Conservation (phyloP, 2,888 invertebrate genomes). For the Mellilla xanthometata region DNA sequence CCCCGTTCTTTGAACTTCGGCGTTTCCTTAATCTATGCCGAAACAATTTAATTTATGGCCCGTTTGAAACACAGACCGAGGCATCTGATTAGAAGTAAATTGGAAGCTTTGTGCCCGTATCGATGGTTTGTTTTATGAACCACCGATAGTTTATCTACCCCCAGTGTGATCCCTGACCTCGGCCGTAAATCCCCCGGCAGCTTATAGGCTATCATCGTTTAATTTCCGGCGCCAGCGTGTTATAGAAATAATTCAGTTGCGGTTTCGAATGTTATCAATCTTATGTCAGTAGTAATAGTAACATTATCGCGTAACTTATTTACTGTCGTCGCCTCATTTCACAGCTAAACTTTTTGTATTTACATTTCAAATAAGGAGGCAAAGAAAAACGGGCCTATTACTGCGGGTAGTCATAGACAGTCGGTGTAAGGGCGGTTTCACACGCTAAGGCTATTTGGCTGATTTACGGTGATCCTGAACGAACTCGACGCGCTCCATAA, state of each 20-base stretch:
- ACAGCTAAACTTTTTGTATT: neutral
- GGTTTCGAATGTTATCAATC: constrained; percentile 11
- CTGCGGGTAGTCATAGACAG: neutral
- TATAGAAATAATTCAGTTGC: constrained; percentile 10
- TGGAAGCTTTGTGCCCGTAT: neutral
- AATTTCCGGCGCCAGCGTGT: constrained; percentile 18
- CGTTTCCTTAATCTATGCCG: constrained; percentile 9
- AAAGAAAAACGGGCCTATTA: neutral
- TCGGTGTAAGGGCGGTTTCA: neutral
- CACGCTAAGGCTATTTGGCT: neutral
- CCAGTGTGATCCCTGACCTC: constrained; percentile 10
- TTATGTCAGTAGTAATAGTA: neutral
- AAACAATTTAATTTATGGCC: constrained; percentile 12
- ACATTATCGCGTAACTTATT: neutral
- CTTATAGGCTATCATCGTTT: constrained; percentile 21
- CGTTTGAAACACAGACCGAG: constrained; percentile 5
- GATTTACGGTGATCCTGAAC: neutral
- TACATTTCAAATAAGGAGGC: neutral
- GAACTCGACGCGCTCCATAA: neutral
- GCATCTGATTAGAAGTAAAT: constrained; percentile 2
- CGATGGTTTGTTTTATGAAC: constrained; percentile 6
- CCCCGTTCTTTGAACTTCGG: constrained; percentile 4
- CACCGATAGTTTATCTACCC: constrained; percentile 14
- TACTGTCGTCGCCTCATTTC: neutral
- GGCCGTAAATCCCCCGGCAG: constrained; percentile 12